Base-by-base conservation (phyloP, 2,797 vertebrate species). In the Amniataba percoides region DNA sequence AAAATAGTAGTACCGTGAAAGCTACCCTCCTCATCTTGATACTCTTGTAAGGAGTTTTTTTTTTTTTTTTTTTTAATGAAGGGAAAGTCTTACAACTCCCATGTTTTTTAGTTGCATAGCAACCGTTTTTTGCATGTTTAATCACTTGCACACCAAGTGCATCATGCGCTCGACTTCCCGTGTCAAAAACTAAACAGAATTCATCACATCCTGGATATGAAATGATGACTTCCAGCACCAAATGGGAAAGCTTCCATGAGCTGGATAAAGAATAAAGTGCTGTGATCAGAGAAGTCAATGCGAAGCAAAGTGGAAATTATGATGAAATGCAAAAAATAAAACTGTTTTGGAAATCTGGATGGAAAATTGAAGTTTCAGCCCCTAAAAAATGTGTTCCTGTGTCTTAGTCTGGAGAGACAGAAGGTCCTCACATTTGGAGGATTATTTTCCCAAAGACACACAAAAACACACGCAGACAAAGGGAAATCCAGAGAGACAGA, bases 401-500 rank as follows among this genome's bases (percentile, higher is more conserved):
- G 34, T 36, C 34, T 36, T 36, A 36, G 34, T 36, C 34, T 36
- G 51, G 12, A 5, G 18, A 60, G 25, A 80, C 46, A 71, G 67
- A 74, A 48, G 45, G 61, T 68, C 65, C 72, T 77, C 57, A 21
- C 8, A 39, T 73, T 57, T n/a, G 13, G 14, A 64, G 63, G 49
- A 49, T 46, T 71, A 71, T 78, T 43, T 68, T 75, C 56, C 25
- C 9, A 53, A 31, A 61, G 42, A 56, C 51, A 31, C 51, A 49
- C 42, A 43, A 53, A n/a, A 13, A 27, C 45, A 70, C 67, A 61
- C 66, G 12, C 25, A 60, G 16, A 55, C 18, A 78, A 59, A 80
- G 62, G 61, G 68, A 76, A 83, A 91, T 83, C 78, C 70, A 16
- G 65, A 62, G 80, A 83, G 87, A 87, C 87, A 85, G 86, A 92